Evolutionary conservation across 2,888 invertebrate species (phyloP), one percentile per base, ranked within the genome.

Genomic region (Frankliniella intonsa): DNA sequence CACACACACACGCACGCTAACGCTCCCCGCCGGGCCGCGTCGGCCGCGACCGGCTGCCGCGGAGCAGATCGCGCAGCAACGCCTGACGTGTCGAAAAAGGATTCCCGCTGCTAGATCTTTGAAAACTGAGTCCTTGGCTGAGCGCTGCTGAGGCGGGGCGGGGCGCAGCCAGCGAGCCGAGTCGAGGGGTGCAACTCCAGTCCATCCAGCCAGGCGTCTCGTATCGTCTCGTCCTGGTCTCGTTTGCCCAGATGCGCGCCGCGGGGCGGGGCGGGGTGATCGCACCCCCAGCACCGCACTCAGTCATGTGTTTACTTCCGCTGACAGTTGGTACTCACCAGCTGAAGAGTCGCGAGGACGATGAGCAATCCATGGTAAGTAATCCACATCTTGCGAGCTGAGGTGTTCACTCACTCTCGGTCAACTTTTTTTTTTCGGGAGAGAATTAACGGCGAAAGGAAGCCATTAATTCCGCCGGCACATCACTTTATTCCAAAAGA

Each of bases 301-400:
- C 38, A 38, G 38, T 38, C 38, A 38, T 38, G 38, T 38, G 38
- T 38, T 38, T 38, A 25, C n/a, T 22, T 22, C 5, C 69, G 25
- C 1, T 25, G 25, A 25, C 69, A 25, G 22, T 5, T 22, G 22
- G 22, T 25, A 76, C 69, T 76, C 25, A 76, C 69, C 69, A 76
- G 25, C 25, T 76, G 69, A 25, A 76, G 69, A 25, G 69, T 25
- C 11, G 69, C 69, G 69, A 76, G 69, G 69, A 76, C 25, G 69
- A 76, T 76, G 69, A 76, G 69, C 9, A 76, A 76, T 76, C 69
- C 69, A 76, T 25, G 12, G 69, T 62, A 19, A 62, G 69, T 76
- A 76, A 76, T 76, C 69, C 69, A 76, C 69, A 76, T 76, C 69
- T 76, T 76, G 69, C 62, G 14, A 62, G 38, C 38, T 38, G 62